These are phyloP conservation scores for Rhynchopsitta pachyrhyncha DNA, from an alignment of 2,113 vertebrate genomes.

Conservation along the genomic window DNA sequence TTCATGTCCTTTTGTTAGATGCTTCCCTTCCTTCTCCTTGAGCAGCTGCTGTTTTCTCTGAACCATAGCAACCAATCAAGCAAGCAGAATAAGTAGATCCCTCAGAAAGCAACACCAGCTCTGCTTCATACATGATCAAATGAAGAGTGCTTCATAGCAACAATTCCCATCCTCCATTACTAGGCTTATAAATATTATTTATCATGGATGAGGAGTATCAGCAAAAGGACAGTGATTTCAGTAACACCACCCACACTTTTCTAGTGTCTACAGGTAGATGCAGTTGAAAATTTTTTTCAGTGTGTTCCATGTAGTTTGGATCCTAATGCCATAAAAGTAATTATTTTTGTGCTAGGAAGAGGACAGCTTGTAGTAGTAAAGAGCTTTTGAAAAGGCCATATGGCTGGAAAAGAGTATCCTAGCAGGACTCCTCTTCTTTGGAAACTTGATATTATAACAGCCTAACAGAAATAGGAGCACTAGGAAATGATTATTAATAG, in stretches of 20 bases:
- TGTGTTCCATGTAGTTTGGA: not conserved
- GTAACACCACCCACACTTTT: not conserved
- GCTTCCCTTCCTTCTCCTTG: not conserved
- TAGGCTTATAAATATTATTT: not conserved
- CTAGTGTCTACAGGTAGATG: not conserved
- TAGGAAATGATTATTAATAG: not conserved
- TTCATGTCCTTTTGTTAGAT: slow-evolving; percentile 26
- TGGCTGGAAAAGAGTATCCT: not conserved
- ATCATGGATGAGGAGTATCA: not conserved
- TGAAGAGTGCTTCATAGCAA: not conserved
- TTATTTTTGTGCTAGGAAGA: not conserved
- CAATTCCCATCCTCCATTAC: not conserved
- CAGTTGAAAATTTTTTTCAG: not conserved
- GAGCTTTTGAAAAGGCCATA: not conserved
- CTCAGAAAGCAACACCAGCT: slow-evolving; percentile 5
- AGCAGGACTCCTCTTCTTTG: not conserved
- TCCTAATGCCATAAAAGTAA: not conserved
- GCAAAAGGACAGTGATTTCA: not conserved
- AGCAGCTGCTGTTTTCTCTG: slow-evolving; percentile 47
- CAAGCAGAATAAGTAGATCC: slow-evolving; percentile 10
- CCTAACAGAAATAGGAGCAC: not conserved
- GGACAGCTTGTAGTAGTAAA: not conserved
- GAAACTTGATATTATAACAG: not conserved
- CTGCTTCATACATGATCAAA: not conserved
- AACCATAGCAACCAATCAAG: slow-evolving; percentile 56